phyloP scores from a whole-genome alignment of 1,140 invertebrate species.

The Musca domestica region DNA sequence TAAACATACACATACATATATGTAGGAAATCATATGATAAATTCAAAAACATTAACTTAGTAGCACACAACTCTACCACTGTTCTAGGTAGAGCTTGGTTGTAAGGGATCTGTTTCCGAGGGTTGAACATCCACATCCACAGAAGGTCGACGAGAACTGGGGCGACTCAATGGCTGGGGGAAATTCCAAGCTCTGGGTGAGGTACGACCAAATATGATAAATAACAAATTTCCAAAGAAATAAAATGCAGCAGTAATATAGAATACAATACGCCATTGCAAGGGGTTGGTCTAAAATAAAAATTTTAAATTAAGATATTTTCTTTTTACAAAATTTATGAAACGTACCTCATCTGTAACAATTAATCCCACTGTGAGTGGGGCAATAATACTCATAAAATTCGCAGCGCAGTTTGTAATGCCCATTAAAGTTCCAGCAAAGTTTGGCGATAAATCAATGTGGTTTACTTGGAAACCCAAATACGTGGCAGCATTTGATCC shows the following conservation, averaged over 20 bases:
- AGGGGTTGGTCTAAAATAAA: conserved; percentile 54
- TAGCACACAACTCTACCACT: not conserved
- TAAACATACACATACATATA: no score
- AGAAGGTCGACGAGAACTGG: not conserved
- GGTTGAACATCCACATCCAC: not conserved
- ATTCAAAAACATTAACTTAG: no score
- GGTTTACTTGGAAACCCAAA: conserved; percentile 70
- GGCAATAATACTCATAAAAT: conserved; percentile 70
- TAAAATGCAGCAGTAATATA: conserved; percentile 70
- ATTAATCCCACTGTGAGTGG: conserved; percentile 66
- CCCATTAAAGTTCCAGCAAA: conserved; percentile 70
- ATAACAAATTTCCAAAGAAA: conserved; percentile 67
- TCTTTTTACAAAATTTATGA: not conserved
- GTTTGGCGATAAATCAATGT: conserved; percentile 75
- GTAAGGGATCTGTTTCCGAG: conserved; percentile 4
- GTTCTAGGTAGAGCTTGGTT: not conserved
- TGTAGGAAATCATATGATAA: no score
- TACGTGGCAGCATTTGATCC: conserved; percentile 75
- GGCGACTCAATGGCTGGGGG: not conserved
- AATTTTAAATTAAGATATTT: not conserved
- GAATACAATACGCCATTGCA: conserved; percentile 74
- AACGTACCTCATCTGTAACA: conserved; percentile 63
- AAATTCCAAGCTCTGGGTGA: conserved; percentile 66
- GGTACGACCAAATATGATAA: conserved; percentile 65
- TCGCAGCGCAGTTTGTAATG: conserved; percentile 74